Conservation (phyloP, 2,888 invertebrate species). For the Idaea aversata region DNA sequence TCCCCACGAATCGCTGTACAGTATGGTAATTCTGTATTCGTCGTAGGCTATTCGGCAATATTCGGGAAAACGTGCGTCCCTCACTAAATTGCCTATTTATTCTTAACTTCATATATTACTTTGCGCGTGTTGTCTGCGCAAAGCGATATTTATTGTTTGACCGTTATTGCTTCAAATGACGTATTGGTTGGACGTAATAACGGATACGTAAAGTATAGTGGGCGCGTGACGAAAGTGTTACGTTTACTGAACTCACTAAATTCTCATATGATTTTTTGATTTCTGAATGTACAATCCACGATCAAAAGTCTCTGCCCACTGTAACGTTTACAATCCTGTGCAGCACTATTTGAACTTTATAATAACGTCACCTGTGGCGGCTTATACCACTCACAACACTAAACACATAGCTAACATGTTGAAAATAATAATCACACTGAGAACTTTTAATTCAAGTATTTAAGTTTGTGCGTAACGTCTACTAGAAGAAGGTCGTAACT, state of each 20-base stretch:
- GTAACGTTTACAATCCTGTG: too few relatives aligned
- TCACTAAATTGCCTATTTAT: constrained; percentile 81
- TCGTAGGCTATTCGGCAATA: constrained; percentile 78
- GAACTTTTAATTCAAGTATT: too few relatives aligned
- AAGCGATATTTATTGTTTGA: constrained; percentile 79
- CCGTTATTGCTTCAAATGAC: constrained; percentile 80
- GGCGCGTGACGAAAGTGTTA: constrained; percentile 46
- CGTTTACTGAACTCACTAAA: background rate
- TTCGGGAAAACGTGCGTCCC: constrained; percentile 75
- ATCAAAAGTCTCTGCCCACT: too few relatives aligned
- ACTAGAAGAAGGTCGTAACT: too few relatives aligned
- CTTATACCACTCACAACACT: too few relatives aligned
- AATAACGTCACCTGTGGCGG: too few relatives aligned
- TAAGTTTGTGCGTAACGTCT: too few relatives aligned
- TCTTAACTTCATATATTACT: constrained; percentile 82
- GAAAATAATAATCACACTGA: too few relatives aligned
- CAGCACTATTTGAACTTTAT: too few relatives aligned
- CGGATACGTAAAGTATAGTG: constrained; percentile 61
- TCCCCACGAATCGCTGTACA: constrained; percentile 76
- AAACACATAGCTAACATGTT: too few relatives aligned
- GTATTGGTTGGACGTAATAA: constrained; percentile 72
- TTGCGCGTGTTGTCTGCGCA: constrained; percentile 80
- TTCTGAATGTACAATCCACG: too few relatives aligned
- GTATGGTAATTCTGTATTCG: constrained; percentile 74
- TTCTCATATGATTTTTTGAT: background rate